Evolutionary conservation across 2,797 vertebrate species (phyloP), one percentile per base, ranked within the genome.

Genomic region (Australoheros facetus): DNA sequence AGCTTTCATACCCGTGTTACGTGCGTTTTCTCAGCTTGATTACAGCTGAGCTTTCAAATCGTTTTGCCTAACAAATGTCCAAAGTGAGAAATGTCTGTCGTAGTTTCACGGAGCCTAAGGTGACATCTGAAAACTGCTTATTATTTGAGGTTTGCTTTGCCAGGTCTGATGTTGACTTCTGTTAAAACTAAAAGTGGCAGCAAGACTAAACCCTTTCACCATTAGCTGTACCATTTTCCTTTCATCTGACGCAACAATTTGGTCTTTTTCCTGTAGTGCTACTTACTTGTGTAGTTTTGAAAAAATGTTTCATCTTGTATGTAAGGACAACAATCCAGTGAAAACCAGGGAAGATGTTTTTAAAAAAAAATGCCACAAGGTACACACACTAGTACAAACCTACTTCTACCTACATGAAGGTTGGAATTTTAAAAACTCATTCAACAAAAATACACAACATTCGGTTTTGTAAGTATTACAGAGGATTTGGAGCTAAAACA

Each of bases 301-400:
- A 21, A 48, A 19, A 45, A 48, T 16, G 13, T 45, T 45, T 45
- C 42, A 37, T 17, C 39, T 64, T 5, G 9, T 12, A 6, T 0
- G 39, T 23, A 0, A 6, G 39, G 39, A 26, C 7, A 45, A 19
- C 8, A 4, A 66, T 45, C 23, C 60, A 26, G 14, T 3, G 0
- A 26, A 48, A 48, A 16, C 45, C 4, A 14, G 13, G 45, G 12
- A 8, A 42, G 28, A 28, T 28, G 3, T 42, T 13, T 34, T n/a
- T n/a, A 9, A 42, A 12, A 45, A 14, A 12, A 45, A 14, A 45
- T 4, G 42, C 42, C 60, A 64, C 1, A 1, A 21, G n/a, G 34
- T 42, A 7, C 39, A 3, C 34, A 0, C 7, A 37, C n/a, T 17
- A 64, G 0, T 1, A n/a, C 2, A 19, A 28, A 45, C 5, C 0